phyloP scores from a whole-genome alignment of 1,140 invertebrate genomes.

The Hetaerina americana region DNA sequence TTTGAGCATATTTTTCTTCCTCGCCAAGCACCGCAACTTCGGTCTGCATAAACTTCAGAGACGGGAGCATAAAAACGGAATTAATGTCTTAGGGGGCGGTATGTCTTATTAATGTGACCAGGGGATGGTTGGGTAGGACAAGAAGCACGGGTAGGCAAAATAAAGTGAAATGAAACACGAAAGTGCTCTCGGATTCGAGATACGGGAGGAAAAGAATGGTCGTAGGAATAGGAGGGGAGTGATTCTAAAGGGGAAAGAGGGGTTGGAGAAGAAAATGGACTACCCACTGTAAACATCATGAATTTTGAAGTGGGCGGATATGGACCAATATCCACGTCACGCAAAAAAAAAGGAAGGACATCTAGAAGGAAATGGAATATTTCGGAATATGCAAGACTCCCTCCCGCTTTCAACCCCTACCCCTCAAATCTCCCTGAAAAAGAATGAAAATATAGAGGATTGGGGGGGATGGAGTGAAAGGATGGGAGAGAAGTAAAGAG shows the following conservation, averaged over 20 bases:
- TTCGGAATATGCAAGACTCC: background rate
- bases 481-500: too few species aligned
- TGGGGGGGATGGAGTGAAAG: too few species aligned
- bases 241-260: background rate
- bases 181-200: too few species aligned
- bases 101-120: too few species aligned
- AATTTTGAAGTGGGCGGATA: background rate
- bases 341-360: background rate
- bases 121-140: background rate
- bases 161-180: background rate
- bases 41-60: too few species aligned
- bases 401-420: background rate
- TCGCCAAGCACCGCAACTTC: too few species aligned
- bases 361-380: background rate
- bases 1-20: too few species aligned
- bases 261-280: background rate
- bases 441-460: too few species aligned
- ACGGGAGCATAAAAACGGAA: too few species aligned
- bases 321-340: background rate
- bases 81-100: too few species aligned
- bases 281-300: background rate
- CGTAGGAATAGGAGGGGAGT: background rate
- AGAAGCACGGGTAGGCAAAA: background rate
- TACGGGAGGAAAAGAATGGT: background rate
- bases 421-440: too few species aligned